phyloP scores from a whole-genome alignment of 2,113 vertebrate genomes.

The Gadus macrocephalus region DNA sequence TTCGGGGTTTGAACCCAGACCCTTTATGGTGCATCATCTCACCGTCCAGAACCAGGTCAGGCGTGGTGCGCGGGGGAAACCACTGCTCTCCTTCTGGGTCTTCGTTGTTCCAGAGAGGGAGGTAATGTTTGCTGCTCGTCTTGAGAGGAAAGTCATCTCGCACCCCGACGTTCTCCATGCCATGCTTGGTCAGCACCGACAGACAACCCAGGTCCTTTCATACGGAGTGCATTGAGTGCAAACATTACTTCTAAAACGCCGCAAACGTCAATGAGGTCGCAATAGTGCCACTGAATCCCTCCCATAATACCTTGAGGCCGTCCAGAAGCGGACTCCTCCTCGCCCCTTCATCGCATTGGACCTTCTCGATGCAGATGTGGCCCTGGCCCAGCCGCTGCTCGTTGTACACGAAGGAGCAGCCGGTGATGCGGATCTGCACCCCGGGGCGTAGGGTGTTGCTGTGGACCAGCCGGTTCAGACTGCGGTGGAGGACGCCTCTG shows the following conservation, averaged over 20 bases:
- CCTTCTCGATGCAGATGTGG: conserved; percentile 70
- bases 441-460: conserved; percentile 75
- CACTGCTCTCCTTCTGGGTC: conserved; percentile 82
- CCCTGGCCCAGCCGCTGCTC: conserved; percentile 73
- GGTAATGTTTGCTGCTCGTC: conserved; percentile 73
- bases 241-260: too few species aligned
- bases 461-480: conserved; percentile 69
- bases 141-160: conserved; percentile 65
- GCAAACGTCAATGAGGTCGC: too few species aligned
- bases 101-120: conserved; percentile 88
- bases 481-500: conserved; percentile 71
- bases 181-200: conserved; percentile 46
- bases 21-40: conserved; percentile 37
- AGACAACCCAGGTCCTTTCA: conserved; percentile 26
- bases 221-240: too few species aligned
- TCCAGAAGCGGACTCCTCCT: neutral
- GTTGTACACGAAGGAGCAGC: conserved; percentile 74
- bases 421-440: conserved; percentile 57
- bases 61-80: conserved; percentile 42
- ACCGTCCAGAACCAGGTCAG: conserved; percentile 71
- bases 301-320: neutral
- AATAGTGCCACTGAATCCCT: too few species aligned
- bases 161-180: conserved; percentile 24
- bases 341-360: conserved; percentile 39
- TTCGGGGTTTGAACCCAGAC: neutral